A percentile compares a stretch with the other conserved stretches of the same genome.
Evolutionary conservation across 2,888 invertebrate genomes (phyloP).

Genomic region (Xanthorhoe spadicearia): DNA sequence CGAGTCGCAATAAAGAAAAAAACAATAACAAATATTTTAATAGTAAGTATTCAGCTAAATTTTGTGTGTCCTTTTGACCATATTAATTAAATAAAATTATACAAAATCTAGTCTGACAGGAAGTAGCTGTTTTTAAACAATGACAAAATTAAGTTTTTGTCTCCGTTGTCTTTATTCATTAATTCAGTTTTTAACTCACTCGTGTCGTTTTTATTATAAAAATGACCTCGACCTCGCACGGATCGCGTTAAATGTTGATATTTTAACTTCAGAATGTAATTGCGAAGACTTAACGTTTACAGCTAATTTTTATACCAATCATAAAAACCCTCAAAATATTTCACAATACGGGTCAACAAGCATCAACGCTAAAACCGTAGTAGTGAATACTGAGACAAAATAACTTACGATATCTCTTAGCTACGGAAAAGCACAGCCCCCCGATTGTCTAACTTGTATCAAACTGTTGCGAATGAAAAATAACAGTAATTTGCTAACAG

Average conservation of each 20-base stretch:
- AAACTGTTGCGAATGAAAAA: too few relatives aligned
- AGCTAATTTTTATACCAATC: background rate
- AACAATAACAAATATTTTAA: too few relatives aligned
- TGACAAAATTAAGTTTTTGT: background rate
- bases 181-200: background rate
- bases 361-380: background rate
- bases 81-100: background rate
- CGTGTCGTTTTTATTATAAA: background rate
- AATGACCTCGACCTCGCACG: slow-evolving; percentile 1
- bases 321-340: slow-evolving; percentile 2
- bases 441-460: too few relatives aligned
- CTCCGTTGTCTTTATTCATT: background rate
- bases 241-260: background rate
- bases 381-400: background rate
- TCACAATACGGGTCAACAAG: slow-evolving; percentile 4
- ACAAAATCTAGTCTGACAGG: background rate
- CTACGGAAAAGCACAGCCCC: too few relatives aligned
- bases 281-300: slow-evolving; percentile 1
- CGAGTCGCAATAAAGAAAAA: too few relatives aligned
- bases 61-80: too few relatives aligned
- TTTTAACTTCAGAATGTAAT: background rate
- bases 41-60: too few relatives aligned
- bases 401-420: too few relatives aligned
- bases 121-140: background rate
- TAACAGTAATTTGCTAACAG: too few relatives aligned